A percentile compares a stretch with the other conserved stretches of the same genome.
These are phyloP conservation scores for Calidris pygmaea DNA, from an alignment of 2,113 vertebrate species.

Conservation along the genomic window DNA sequence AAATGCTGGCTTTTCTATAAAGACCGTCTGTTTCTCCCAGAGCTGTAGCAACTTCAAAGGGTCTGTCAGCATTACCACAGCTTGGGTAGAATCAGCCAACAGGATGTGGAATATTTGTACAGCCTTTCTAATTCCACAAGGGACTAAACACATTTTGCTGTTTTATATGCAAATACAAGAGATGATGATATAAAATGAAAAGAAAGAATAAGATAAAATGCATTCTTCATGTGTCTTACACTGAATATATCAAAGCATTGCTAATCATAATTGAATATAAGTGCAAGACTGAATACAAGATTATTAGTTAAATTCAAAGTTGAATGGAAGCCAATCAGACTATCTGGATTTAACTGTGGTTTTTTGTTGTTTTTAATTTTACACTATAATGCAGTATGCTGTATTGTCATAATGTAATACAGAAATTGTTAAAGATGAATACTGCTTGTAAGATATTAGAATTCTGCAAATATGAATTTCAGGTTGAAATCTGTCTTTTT, in stretches of 20 bases:
- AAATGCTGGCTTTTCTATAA: background rate
- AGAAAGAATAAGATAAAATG: background rate
- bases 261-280: background rate
- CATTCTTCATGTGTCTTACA: background rate
- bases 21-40: background rate
- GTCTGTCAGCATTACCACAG: slow-evolving; percentile 12
- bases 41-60: slow-evolving; percentile 9
- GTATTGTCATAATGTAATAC: background rate
- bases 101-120: slow-evolving; percentile 32
- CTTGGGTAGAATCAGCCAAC: slow-evolving; percentile 9
- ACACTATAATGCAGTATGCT: background rate
- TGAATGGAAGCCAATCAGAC: background rate
- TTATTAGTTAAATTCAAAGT: background rate
- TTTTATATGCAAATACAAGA: slow-evolving; percentile 23
- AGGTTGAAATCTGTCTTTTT: background rate
- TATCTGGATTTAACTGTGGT: background rate
- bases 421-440: background rate
- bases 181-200: background rate
- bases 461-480: background rate
- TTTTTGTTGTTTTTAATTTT: background rate
- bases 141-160: background rate
- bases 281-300: background rate
- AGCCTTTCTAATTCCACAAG: slow-evolving; percentile 4
- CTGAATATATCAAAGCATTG: background rate
- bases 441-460: background rate